Conservation (phyloP, 2,797 vertebrate species). For the Eutrigla gurnardus region DNA sequence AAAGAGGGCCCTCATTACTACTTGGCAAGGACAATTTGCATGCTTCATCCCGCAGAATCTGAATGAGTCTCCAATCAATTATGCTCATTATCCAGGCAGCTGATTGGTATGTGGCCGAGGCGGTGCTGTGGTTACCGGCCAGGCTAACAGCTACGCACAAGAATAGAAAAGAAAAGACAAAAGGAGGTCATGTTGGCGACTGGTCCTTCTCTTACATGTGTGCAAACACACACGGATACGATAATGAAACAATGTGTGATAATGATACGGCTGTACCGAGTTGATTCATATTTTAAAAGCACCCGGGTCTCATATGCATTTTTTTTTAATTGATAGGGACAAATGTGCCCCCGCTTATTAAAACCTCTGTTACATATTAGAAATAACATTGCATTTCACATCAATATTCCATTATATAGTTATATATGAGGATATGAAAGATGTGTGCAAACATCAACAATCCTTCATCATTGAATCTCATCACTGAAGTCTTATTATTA, state of each 20-base stretch:
- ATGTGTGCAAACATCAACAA: too few relatives aligned
- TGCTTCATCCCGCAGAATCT: constrained; percentile 80
- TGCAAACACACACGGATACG: constrained; percentile 25
- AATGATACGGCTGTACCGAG: constrained; percentile 19
- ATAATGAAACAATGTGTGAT: constrained; percentile 8
- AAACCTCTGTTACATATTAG: constrained; percentile 37
- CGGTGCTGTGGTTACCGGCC: constrained; percentile 53
- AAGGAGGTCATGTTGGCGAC: constrained; percentile 29
- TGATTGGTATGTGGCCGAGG: constrained; percentile 75
- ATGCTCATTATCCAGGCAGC: constrained; percentile 76
- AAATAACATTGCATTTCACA: too few relatives aligned
- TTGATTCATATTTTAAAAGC: constrained; percentile 58
- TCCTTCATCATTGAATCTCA: neutral
- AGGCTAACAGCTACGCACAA: constrained; percentile 22
- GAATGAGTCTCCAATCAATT: constrained; percentile 80
- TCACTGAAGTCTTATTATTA: too few relatives aligned
- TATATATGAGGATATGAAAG: neutral
- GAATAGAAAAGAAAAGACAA: neutral
- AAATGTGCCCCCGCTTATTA: constrained; percentile 23
- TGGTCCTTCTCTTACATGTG: constrained; percentile 20
- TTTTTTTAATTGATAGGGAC: constrained; percentile 5
- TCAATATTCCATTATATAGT: neutral
- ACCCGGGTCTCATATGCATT: constrained; percentile 11
- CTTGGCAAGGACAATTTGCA: constrained; percentile 82
- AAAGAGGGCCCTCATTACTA: constrained; percentile 75